phyloP scores from a whole-genome alignment of 2,113 vertebrate species.

The Atlantisia rogersi region DNA sequence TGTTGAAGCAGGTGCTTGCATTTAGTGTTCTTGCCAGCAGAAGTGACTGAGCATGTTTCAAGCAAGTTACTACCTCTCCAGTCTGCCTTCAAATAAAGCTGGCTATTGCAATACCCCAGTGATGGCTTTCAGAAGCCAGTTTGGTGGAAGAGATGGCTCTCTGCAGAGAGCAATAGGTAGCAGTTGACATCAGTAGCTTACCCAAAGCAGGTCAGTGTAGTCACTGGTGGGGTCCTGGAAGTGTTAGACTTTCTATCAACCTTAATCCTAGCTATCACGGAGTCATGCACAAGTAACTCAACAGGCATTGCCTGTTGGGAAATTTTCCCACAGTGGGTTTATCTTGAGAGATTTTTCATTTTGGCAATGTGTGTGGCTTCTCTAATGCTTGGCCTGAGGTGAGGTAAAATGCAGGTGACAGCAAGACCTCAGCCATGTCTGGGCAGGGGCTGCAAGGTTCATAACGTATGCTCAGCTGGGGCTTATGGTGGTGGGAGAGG shows the following conservation, averaged over 20 bases:
- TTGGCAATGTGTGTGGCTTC: neutral
- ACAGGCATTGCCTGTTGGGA: neutral
- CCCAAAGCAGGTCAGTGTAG: neutral
- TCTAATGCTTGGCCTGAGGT: neutral
- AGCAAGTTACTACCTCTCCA: neutral
- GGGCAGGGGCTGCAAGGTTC: neutral
- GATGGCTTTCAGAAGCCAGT: neutral
- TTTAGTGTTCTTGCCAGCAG: neutral
- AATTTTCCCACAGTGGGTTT: neutral
- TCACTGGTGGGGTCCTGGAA: neutral
- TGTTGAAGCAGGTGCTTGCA: neutral
- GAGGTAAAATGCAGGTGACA: neutral
- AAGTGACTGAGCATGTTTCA: neutral
- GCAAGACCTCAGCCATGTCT: neutral
- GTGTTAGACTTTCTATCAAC: neutral
- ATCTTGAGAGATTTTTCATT: neutral
- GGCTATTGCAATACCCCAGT: neutral
- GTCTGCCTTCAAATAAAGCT: neutral
- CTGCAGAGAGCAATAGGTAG: accelerated
- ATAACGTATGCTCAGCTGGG: neutral
- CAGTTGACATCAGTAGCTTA: neutral
- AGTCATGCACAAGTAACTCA: neutral
- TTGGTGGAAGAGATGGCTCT: accelerated
- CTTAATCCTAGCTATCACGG: neutral
- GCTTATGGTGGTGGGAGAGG: neutral